Evolutionary conservation across 2,888 invertebrate genomes (phyloP), one percentile per base, ranked within the genome.

Genomic region (Megaustenia siamemsis): DNA sequence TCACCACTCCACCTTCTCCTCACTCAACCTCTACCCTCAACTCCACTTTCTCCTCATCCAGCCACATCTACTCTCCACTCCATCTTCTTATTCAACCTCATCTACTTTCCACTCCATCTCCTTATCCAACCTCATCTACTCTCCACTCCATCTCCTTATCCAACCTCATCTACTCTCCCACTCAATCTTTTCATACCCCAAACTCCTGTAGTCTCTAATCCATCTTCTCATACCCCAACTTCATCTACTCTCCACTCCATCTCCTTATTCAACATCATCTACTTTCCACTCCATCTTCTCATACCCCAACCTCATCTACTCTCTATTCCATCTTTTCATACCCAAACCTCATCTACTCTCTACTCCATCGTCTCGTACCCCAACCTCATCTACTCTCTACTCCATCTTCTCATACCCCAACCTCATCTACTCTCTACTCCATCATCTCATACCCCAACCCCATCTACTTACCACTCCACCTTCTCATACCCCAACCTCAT

Each of bases 211-310:
- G 32, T 49, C 60, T 60, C 60, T 60, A 10, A 35, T 35, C 56
- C 49, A 35, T 12, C 49, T n/a, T n/a, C 80, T 68, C 80, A 28
- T 68, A n/a, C 80, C 32, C 45, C 43, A 66, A n/a, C 68, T 32
- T 40, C 32, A 40, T 32, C 45, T 21, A 43, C 45, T 45, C 45
- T n/a, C 28, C 43, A 5, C 80, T 43, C 28, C 45, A 43, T 28
- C 68, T 43, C 43, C 32, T 32, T 68, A n/a, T 28, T 38, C 40
- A 40, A 8, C n/a, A 12, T 63, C 63, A 18, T 35, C 5, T 38
- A 15, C 4, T n/a, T 49, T 38, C 32, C 28, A n/a, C n/a, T n/a
- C n/a, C n/a, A n/a, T n/a, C n/a, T n/a, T n/a, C n/a, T n/a, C n/a
- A n/a, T n/a, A n/a, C n/a, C n/a, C n/a, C n/a, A n/a, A n/a, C n/a